These are phyloP conservation scores for Seladonia tumulorum DNA, from an alignment of 2,888 invertebrate species.

Conservation along the genomic window DNA sequence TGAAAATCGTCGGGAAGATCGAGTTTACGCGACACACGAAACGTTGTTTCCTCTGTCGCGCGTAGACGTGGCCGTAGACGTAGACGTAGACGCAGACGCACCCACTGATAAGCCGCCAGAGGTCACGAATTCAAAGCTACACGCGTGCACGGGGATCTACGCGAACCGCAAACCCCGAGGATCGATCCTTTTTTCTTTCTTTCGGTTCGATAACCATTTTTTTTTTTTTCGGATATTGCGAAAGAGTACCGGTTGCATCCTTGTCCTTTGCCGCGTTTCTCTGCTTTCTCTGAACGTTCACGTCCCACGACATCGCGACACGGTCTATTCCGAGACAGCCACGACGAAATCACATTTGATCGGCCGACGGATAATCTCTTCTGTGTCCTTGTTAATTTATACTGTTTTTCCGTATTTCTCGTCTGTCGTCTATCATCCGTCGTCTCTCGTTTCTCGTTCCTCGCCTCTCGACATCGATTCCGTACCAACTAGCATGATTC, in stretches of 20 bases:
- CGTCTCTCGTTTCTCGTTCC: neutral
- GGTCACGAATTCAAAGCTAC: neutral
- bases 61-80: constrained; percentile 35
- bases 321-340: neutral
- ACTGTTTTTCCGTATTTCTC: neutral
- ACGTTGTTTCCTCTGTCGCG: constrained; percentile 71
- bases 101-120: constrained; percentile 24
- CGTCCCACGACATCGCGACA: neutral
- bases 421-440: neutral
- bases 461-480: neutral
- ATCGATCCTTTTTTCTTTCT: neutral
- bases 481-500: constrained; percentile 27
- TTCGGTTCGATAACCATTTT: neutral
- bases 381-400: neutral
- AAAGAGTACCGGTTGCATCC: neutral
- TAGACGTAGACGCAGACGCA: constrained; percentile 39
- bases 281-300: neutral
- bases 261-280: neutral
- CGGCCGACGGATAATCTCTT: neutral
- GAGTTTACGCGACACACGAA: constrained; percentile 75
- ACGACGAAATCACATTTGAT: neutral
- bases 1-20: constrained; percentile 71
- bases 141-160: neutral
- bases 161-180: neutral
- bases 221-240: neutral